Conservation (phyloP, 2,797 vertebrate genomes). For the Crax fasciolata region DNA sequence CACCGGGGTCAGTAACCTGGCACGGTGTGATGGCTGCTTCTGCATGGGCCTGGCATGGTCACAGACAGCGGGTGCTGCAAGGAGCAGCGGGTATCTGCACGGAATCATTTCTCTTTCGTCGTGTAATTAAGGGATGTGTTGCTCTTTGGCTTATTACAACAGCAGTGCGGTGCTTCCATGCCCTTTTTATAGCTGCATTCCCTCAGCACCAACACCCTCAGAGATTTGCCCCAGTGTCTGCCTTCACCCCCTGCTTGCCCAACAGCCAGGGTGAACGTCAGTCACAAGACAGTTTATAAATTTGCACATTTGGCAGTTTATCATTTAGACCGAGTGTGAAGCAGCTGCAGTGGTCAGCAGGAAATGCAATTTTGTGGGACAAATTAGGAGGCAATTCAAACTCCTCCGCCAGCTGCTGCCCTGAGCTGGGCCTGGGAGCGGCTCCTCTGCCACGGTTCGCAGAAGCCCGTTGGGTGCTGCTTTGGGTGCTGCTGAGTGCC, state of each 20-base stretch:
- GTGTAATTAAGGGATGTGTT: fast-evolving
- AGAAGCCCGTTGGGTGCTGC: background rate
- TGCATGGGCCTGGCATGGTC: background rate
- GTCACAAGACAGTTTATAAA: fast-evolving
- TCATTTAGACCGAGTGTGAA: background rate
- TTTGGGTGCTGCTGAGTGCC: background rate
- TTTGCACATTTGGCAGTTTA: background rate
- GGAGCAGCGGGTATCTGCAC: background rate
- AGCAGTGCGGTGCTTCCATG: fast-evolving
- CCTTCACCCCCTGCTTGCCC: background rate
- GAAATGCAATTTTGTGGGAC: background rate
- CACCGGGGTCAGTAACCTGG: background rate
- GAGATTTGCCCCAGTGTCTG: background rate
- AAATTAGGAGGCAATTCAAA: background rate
- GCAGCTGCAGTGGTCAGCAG: background rate
- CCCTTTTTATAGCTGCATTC: background rate
- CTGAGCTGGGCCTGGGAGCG: background rate
- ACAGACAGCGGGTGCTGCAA: background rate
- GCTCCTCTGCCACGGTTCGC: background rate
- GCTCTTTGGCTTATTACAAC: background rate
- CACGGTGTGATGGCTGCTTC: background rate
- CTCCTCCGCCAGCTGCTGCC: background rate
- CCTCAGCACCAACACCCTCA: background rate
- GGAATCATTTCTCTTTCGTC: too few species aligned
- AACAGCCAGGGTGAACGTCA: background rate